Evolutionary conservation across 2,797 vertebrate genomes (phyloP).

Genomic region (Onychomys leucogaster): DNA sequence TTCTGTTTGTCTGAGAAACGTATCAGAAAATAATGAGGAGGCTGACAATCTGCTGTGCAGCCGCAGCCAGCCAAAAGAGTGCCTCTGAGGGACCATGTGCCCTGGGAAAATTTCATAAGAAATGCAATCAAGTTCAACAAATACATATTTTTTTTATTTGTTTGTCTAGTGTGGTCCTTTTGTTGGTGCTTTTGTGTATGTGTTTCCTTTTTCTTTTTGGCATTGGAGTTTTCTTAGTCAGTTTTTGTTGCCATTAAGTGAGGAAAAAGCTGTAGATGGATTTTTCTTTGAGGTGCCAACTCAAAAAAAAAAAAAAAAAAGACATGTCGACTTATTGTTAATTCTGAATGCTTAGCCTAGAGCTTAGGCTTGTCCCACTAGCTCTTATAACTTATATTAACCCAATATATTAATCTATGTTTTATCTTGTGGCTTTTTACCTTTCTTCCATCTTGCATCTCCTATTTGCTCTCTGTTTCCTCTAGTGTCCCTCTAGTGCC

Average conservation of each 20-base stretch:
- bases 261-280: not conserved
- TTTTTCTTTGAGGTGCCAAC: not conserved
- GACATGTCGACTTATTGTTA: not conserved
- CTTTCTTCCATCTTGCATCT: not conserved
- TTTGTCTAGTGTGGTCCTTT: not conserved
- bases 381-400: not conserved
- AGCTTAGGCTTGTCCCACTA: not conserved
- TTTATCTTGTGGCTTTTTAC: not conserved
- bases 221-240: not conserved
- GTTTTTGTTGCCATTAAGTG: not conserved
- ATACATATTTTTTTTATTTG: not conserved
- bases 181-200: not conserved
- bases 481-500: not conserved
- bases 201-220: not conserved
- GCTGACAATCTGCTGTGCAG: not conserved
- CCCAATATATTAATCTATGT: not conserved
- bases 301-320: not conserved
- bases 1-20: constrained; percentile 39
- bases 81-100: constrained; percentile 10
- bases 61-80: not conserved
- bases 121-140: not conserved
- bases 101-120: constrained; percentile 1
- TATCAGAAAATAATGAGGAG: constrained; percentile 60
- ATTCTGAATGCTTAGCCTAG: not conserved
- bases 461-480: not conserved